Percentiles rank a stretch among this genome's conserved stretches.
Conservation (phyloP, 1,140 invertebrate genomes). For the Phymastichus coffea region DNA sequence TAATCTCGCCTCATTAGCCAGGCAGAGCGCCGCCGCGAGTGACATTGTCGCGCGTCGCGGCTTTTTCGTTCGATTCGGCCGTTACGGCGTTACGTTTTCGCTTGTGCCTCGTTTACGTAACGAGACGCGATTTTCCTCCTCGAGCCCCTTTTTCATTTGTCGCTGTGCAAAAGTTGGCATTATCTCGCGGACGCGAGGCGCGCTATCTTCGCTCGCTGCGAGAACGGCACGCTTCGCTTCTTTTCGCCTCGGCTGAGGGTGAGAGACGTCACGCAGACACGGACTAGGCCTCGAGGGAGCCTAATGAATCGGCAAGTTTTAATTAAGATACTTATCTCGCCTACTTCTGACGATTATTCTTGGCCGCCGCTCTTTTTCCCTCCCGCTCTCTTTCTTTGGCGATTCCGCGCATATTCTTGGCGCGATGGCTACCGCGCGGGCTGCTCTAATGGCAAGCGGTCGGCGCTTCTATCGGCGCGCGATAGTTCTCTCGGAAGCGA, state of each 20-base stretch:
- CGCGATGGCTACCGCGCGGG: too few species aligned
- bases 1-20: constrained; percentile 17
- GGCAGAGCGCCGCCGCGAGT: background rate
- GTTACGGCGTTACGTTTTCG: constrained; percentile 22
- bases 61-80: too few species aligned
- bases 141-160: too few species aligned
- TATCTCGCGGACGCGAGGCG: constrained; percentile 42
- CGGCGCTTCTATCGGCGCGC: too few species aligned
- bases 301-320: constrained; percentile 60
- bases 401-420: background rate
- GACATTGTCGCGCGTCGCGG: too few species aligned
- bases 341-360: constrained; percentile 34
- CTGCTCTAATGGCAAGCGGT: too few species aligned
- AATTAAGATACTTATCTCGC: constrained; percentile 56
- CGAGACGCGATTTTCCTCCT: constrained; percentile 31
- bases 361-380: constrained; percentile 16
- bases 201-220: constrained; percentile 36
- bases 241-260: constrained; percentile 11
- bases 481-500: too few species aligned
- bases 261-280: background rate
- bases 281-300: too few species aligned
- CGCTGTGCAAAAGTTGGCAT: constrained; percentile 48
- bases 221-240: too few species aligned
- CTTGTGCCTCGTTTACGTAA: constrained; percentile 26
- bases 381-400: background rate